Conservation (phyloP, 2,888 invertebrate genomes). For the Amiota mariae region DNA sequence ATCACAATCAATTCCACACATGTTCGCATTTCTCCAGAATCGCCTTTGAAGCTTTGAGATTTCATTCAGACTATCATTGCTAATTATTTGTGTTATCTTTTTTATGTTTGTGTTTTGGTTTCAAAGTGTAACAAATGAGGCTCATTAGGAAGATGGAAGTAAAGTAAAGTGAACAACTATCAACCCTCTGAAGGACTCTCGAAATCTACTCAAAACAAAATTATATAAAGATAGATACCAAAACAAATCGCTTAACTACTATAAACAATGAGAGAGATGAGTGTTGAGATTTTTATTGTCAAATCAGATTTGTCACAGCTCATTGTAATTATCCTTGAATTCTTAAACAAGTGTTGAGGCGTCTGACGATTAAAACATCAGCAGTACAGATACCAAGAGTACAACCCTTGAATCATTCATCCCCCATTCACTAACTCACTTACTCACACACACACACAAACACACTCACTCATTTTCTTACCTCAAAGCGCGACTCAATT, state of each 20-base stretch:
- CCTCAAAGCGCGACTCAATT: conserved; percentile 96
- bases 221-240: conserved; percentile 18
- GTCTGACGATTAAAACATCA: not conserved
- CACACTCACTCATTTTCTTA: conserved; percentile 74
- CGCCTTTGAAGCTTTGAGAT: conserved; percentile 20
- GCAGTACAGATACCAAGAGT: conserved; percentile 29
- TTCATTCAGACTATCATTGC: conserved; percentile 34
- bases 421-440: not conserved
- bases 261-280: conserved; percentile 38
- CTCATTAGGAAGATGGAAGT: conserved; percentile 3
- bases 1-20: conserved; percentile 61
- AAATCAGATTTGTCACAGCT: conserved; percentile 48
- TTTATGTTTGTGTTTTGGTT: not conserved
- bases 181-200: not conserved
- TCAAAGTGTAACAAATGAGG: conserved; percentile 6
- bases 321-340: conserved; percentile 42
- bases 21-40: conserved; percentile 56
- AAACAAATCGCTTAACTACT: conserved; percentile 18
- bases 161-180: conserved; percentile 30
- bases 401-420: conserved; percentile 18
- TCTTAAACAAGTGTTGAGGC: not conserved
- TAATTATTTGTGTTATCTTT: conserved; percentile 51
- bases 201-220: not conserved
- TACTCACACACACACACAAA: conserved; percentile 68
- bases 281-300: conserved; percentile 36